phyloP scores from a whole-genome alignment of 2,888 invertebrate genomes.

The Apocheima hispidaria region DNA sequence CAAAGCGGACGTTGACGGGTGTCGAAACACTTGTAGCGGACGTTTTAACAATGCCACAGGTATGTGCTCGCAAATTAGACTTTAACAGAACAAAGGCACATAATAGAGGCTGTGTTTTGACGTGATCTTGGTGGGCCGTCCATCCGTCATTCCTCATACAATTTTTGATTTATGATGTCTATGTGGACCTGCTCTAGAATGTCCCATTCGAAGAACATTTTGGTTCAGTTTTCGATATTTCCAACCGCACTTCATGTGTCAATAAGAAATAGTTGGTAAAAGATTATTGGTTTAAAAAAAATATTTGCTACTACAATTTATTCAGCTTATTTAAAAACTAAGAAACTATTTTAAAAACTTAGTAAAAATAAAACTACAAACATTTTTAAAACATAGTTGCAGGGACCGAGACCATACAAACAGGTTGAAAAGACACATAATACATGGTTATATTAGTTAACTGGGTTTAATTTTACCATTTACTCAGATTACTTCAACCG shows the following conservation, averaged over 20 bases:
- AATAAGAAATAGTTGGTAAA: slow-evolving; percentile 22
- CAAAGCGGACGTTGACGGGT: slow-evolving; percentile 74
- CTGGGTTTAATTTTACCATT: slow-evolving; percentile 65
- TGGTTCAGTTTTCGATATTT: slow-evolving; percentile 45
- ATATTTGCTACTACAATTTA: slow-evolving; percentile 14
- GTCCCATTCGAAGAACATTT: slow-evolving; percentile 48
- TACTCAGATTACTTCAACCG: slow-evolving; percentile 68
- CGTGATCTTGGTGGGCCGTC: slow-evolving; percentile 71
- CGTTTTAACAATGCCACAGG: slow-evolving; percentile 67
- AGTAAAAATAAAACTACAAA: slow-evolving; percentile 18
- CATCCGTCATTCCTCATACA: slow-evolving; percentile 63
- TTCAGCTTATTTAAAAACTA: slow-evolving; percentile 19
- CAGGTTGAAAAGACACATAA: slow-evolving; percentile 52
- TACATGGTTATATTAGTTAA: slow-evolving; percentile 49
- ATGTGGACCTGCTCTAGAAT: slow-evolving; percentile 57
- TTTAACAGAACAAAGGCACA: slow-evolving; percentile 73
- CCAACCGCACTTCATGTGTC: slow-evolving; percentile 30
- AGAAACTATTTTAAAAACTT: slow-evolving; percentile 8
- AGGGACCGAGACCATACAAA: slow-evolving; percentile 30
- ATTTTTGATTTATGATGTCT: slow-evolving; percentile 73
- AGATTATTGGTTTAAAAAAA: slow-evolving; percentile 30
- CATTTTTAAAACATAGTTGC: slow-evolving; percentile 3
- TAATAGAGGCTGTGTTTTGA: slow-evolving; percentile 73
- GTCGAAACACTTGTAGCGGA: slow-evolving; percentile 76
- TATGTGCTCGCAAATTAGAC: slow-evolving; percentile 67